Evolutionary conservation across 1,140 invertebrate species (phyloP), one percentile per base, ranked within the genome.

Genomic region (Nixonia krombeini): DNA sequence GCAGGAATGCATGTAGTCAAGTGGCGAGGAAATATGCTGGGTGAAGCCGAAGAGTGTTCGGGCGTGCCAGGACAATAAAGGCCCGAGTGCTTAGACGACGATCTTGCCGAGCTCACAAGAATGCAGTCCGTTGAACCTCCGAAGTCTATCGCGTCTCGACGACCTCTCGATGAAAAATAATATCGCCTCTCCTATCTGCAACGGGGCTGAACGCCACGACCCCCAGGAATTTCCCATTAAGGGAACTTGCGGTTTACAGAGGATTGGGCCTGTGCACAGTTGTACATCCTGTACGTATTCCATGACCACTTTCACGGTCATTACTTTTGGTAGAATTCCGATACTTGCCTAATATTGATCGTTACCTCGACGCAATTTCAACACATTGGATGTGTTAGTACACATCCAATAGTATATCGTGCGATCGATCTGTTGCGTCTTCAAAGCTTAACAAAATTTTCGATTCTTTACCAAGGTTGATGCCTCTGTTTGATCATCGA

Each of bases 61-160:
- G 51, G 67, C 70, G 70, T 70, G 70, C 62, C 68, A 49, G 46
- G 68, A 73, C 71, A 71, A 73, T 68, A 53, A 59, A 59, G 29
- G 35, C 25, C 40, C 38, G 52, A 56, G 46, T 41, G 44, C 71
- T 73, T 38, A 37, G 53, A 66, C 41, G 51, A 33, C 23, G 12
- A 45, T 61, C 52, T 70, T 47, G 56, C 59, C 61, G 58, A 67
- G 40, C 63, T 31, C 44, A 28, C 53, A 50, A 41, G 63, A 67
- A 67, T 56, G 25, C 50, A 52, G 50, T 52, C 21, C 46, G 47
- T 59, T 46, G 41, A 18, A 7, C 37, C 37, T 28, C 15, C 38
- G 56, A 28, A 44, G 56, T 44, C 46, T 58, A 59, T 59, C 56
- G 47, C 33, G 56, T 59, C 56, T 51, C 56, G 56, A 59, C 56